Evolutionary conservation across 2,797 vertebrate genomes (phyloP), one percentile per base, ranked within the genome.

Genomic region (Malurus splendens): DNA sequence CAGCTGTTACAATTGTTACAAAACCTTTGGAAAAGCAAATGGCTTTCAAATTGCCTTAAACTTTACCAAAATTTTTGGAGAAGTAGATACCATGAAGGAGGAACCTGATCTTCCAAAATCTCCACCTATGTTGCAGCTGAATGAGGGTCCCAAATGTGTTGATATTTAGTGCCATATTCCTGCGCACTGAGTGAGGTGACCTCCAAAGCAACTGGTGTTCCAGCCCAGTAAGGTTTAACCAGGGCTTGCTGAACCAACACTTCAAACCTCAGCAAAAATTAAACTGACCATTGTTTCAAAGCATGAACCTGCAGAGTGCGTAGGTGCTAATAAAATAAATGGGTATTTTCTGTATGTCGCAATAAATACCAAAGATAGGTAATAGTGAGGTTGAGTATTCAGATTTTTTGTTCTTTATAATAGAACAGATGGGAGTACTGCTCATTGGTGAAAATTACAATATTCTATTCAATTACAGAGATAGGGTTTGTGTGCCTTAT

Each of bases 381-480:
- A 30, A 48, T 38, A 30, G 19, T 32, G 28, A 54, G 25, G 13
- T 7, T 51, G 20, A 59, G 5, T 57, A 27, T 86, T 27, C 77
- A 62, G 12, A 39, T 27, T 38, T 77, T 85, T 87, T 56, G 3
- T 6, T 86, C 36, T 57, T 60, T 36, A 15, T 51, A 54, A 30
- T 9, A 70, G 45, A 72, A 66, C 12, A 41, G 52, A 33, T 73
- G 14, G 16, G 32, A 77, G n/a, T 60, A 39, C 28, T 47, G 62
- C 38, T 86, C 56, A 48, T 20, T 73, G 54, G 45, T 50, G 86
- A 71, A 66, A 66, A 33, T 90, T 54, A 44, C 24, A 59, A 5
- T 76, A 74, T 81, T 87, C 12, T 79, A 3, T 90, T 73, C 90
- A 73, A 65, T 87, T 83, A 62, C 17, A 41, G 48, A 50, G 39